These are phyloP conservation scores for Musca domestica DNA, from an alignment of 1,140 invertebrate genomes.

Conservation along the genomic window DNA sequence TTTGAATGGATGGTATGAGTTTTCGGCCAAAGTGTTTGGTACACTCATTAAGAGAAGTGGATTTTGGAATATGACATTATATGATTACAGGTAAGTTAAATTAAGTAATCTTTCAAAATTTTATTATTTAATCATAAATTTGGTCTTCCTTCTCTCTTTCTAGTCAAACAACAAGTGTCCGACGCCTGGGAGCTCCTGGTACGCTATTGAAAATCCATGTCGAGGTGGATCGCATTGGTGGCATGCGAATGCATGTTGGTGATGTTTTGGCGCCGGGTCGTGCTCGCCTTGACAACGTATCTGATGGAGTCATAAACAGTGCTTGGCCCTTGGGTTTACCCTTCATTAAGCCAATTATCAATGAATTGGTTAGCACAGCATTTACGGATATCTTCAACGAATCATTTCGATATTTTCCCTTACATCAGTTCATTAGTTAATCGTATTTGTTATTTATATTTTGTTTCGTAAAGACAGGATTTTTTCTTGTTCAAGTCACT, in stretches of 20 bases:
- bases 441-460: background rate
- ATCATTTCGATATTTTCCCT: slow-evolving; percentile 67
- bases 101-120: slow-evolving; percentile 17
- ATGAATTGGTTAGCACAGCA: slow-evolving; percentile 75
- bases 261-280: slow-evolving; percentile 65
- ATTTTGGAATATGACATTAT: slow-evolving; percentile 70
- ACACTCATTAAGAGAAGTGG: slow-evolving; percentile 63
- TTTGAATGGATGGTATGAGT: slow-evolving; percentile 67
- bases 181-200: slow-evolving; percentile 55
- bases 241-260: slow-evolving; percentile 73
- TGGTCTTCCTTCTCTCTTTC: slow-evolving; percentile 18
- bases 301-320: slow-evolving; percentile 62
- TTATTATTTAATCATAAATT: background rate
- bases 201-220: slow-evolving; percentile 64
- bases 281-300: slow-evolving; percentile 61
- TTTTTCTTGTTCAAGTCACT: slow-evolving; percentile 5
- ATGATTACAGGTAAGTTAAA: slow-evolving; percentile 60
- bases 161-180: slow-evolving; percentile 71
- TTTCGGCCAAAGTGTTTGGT: slow-evolving; percentile 63
- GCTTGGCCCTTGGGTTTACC: slow-evolving; percentile 75
- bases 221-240: slow-evolving; percentile 69
- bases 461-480: background rate
- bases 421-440: slow-evolving; percentile 58
- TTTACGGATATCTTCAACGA: slow-evolving; percentile 78
- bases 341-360: slow-evolving; percentile 69